Conservation (phyloP, 2,888 invertebrate genomes). For the Smittia sp. region DNA sequence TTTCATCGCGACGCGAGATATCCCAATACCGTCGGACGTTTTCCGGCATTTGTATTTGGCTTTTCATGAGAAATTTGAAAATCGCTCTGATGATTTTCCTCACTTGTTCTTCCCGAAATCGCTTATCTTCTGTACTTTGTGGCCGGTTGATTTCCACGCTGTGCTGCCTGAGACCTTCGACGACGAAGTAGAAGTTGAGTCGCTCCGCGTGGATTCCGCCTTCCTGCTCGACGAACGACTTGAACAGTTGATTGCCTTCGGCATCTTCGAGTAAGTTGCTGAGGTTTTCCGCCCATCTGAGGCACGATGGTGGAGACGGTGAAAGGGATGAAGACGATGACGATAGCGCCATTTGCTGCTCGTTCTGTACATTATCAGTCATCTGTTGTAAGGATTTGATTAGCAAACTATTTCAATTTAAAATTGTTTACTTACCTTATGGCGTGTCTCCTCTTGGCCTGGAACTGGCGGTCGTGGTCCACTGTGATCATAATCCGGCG, state of each 20-base stretch:
- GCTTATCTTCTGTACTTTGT: too few species aligned
- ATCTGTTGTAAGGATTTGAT: slow-evolving; percentile 46
- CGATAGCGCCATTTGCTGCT: not conserved
- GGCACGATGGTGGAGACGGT: slow-evolving; percentile 66
- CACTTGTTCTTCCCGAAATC: slow-evolving; percentile 52
- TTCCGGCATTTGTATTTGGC: slow-evolving; percentile 76
- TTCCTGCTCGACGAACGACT: slow-evolving; percentile 75
- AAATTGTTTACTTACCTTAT: slow-evolving; percentile 50
- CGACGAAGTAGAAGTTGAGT: slow-evolving; percentile 91
- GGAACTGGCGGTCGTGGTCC: slow-evolving; percentile 79
- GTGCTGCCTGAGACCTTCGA: slow-evolving; percentile 81
- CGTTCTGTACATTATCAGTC: slow-evolving; percentile 50
- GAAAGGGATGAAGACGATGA: slow-evolving; percentile 49
- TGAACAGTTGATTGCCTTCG: slow-evolving; percentile 85
- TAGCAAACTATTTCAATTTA: not conserved
- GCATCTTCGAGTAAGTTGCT: slow-evolving; percentile 82
- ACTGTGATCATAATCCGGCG: slow-evolving; percentile 55
- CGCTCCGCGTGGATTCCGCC: slow-evolving; percentile 75
- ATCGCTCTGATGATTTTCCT: slow-evolving; percentile 78
- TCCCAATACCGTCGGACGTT: slow-evolving; percentile 66
- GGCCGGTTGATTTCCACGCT: slow-evolving; percentile 56
- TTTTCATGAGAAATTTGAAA: slow-evolving; percentile 75
- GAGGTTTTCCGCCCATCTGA: slow-evolving; percentile 86
- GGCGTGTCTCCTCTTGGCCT: slow-evolving; percentile 64
- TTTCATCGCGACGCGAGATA: slow-evolving; percentile 62